Base-by-base conservation (phyloP, 2,113 vertebrate genomes). In the Bagarius yarrelli region DNA sequence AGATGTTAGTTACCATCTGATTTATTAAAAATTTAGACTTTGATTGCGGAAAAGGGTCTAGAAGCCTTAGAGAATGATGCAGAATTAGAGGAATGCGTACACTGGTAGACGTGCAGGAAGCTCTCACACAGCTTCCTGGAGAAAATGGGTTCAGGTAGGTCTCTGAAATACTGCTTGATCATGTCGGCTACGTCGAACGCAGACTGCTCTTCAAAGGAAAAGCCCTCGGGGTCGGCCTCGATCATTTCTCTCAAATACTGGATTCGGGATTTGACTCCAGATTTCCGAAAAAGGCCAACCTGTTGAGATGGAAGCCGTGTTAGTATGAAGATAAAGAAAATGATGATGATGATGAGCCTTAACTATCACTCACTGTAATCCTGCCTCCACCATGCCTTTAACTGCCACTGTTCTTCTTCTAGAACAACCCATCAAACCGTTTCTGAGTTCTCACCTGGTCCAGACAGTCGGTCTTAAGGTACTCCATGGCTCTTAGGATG, bases 91-190 rank as follows among this genome's bases (percentile, higher is more conserved):
- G 21, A 67, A 56, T 73, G 36, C 94, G 88, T 91, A 97, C 95
- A 96, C 56, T 96, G 95, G 88, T 96, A 96, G 83, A 96, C 95
- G 88, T 95, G 95, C 32, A 97, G 93, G 89, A 97, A 95, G 61
- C 93, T 91, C 85, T 96, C 94, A 67, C 93, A 94, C 57, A 97
- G 94, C 82, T 89, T 94, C 91, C 90, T 91, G 52, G 93, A 94
- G 80, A 97, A 95, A 83, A 97, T 83, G 0, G 95, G 94, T 83
- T 97, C 95, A 0, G 96, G 96, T 19, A 97, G 93, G 86, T 97
- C 96, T 81, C 96, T 90, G 90, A 96, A 96, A 84, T 94, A 97
- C 85, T 97, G 96, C 88, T 96, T 97, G 85, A 97, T 91, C 95
- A 96, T 93, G 82, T 97, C 95, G 8, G 96, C 96, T 85, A 97